phyloP scores from a whole-genome alignment of 2,888 invertebrate species.

The Zelleria hepariella region DNA sequence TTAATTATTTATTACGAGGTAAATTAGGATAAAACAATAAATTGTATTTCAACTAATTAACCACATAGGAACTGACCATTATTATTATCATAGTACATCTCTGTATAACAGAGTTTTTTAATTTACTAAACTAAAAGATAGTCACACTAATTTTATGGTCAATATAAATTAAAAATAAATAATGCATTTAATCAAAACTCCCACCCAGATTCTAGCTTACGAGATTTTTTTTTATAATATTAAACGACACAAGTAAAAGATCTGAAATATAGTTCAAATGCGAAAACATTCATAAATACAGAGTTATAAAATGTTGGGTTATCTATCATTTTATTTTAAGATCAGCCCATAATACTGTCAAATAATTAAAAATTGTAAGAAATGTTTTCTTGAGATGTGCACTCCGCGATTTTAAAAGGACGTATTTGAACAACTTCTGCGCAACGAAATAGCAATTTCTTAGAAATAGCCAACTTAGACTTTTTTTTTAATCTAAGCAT shows the following conservation, averaged over 20 bases:
- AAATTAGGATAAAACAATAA: conserved; percentile 1
- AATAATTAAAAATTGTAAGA: too few species aligned
- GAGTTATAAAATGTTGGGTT: neutral
- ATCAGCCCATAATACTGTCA: neutral
- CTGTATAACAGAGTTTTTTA: conserved; percentile 3
- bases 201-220: conserved; percentile 24
- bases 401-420: neutral
- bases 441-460: neutral
- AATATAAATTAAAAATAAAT: conserved; percentile 4
- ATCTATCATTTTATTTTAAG: neutral
- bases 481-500: neutral
- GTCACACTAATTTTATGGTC: neutral
- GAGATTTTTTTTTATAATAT: conserved; percentile 20
- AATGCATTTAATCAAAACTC: neutral
- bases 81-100: neutral
- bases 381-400: neutral
- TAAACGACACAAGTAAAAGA: neutral
- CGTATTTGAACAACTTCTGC: neutral
- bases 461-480: neutral
- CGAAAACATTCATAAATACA: neutral
- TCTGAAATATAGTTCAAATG: neutral
- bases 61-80: conserved; percentile 4
- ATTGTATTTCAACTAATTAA: conserved; percentile 1
- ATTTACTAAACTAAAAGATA: neutral
- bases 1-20: neutral